Conservation (phyloP, 2,888 invertebrate genomes). For the Ischnura elegans region DNA sequence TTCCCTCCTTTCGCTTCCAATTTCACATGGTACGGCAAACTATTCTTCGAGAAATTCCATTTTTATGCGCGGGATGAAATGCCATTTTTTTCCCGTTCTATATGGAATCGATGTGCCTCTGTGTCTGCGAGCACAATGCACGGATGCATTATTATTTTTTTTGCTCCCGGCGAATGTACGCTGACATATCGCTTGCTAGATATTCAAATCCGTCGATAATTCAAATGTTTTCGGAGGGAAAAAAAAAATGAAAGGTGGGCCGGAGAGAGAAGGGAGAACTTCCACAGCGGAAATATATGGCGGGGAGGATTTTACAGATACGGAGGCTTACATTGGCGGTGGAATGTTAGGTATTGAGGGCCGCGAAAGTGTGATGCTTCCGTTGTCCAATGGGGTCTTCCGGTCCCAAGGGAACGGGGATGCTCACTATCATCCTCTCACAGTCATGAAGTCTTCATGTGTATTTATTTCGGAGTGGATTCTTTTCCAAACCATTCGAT, state of each 20-base stretch:
- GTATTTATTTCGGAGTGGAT: too few species aligned
- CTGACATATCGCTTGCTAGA: constrained; percentile 21
- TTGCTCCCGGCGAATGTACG: neutral
- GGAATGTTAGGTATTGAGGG: neutral
- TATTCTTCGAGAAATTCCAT: constrained; percentile 21
- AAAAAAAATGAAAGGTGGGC: neutral
- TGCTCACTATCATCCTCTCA: neutral
- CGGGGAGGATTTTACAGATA: neutral
- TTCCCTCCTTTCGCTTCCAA: neutral
- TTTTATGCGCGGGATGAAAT: neutral
- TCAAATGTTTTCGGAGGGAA: neutral
- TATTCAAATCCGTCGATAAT: constrained; percentile 38
- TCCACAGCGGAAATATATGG: neutral
- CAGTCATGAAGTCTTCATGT: too few species aligned
- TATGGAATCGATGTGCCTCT: neutral
- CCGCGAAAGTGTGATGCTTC: neutral
- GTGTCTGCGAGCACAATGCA: constrained; percentile 12
- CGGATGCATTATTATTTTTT: neutral
- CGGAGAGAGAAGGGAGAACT: neutral
- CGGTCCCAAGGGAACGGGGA: neutral
- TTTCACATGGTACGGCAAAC: neutral
- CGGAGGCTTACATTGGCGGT: neutral
- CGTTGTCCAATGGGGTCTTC: neutral
- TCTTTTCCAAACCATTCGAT: too few species aligned
- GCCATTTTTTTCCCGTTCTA: neutral